A percentile compares a stretch with the other conserved stretches of the same genome.
These are phyloP conservation scores for Leptarthrus brevirostris DNA, from an alignment of 2,888 invertebrate species.

Conservation along the genomic window DNA sequence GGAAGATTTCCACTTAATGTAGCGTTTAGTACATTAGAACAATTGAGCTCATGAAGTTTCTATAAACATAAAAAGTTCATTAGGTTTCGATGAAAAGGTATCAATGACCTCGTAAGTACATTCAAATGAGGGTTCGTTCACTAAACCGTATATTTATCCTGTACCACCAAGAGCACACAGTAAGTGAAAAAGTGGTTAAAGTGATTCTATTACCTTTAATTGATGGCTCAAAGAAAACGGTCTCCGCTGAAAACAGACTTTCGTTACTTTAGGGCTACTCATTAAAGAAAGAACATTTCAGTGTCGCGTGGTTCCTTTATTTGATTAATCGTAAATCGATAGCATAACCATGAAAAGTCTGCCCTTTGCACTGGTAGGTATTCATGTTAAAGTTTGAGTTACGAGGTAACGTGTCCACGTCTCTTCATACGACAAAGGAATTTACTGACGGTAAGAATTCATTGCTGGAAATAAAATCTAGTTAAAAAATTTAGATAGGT, in stretches of 20 bases:
- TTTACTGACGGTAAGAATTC: no score
- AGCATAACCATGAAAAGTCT: constrained; percentile 7
- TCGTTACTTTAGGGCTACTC: background rate
- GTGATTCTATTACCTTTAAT: constrained; percentile 17
- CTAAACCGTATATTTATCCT: background rate
- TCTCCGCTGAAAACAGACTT: no score
- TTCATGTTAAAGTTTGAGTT: no score
- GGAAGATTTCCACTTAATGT: no score
- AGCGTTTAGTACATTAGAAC: no score
- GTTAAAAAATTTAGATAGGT: background rate
- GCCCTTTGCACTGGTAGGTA: no score
- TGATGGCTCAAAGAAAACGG: background rate
- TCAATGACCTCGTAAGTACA: constrained; percentile 19
- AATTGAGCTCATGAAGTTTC: no score
- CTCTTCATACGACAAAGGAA: no score
- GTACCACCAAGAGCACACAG: background rate
- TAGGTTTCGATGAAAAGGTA: no score
- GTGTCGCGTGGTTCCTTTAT: background rate
- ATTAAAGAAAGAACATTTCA: constrained; percentile 21
- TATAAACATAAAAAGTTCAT: no score
- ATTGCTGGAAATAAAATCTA: background rate
- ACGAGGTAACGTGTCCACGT: no score
- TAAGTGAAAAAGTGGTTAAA: no score
- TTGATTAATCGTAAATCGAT: constrained; percentile 35
- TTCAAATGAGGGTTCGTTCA: constrained; percentile 12